These are phyloP conservation scores for Mionectes olivaceus DNA, from an alignment of 2,797 vertebrate genomes.

Conservation along the genomic window DNA sequence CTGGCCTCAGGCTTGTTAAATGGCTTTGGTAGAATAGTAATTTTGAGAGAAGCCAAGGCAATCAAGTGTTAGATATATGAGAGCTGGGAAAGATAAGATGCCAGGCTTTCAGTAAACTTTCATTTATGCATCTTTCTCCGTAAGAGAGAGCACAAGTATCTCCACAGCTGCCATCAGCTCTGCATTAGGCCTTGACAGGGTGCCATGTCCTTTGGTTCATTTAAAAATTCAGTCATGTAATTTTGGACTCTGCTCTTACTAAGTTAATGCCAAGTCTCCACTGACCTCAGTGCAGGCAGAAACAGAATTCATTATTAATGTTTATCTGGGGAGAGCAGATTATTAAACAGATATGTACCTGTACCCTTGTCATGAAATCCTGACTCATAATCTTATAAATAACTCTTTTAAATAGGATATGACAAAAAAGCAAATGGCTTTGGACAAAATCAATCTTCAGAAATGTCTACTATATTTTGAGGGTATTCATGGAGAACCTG, in stretches of 20 bases:
- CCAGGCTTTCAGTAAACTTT: not conserved
- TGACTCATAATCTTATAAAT: slow-evolving; percentile 39
- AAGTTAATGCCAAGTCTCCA: not conserved
- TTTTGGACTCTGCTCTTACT: not conserved
- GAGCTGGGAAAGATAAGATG: not conserved
- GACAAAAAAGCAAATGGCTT: slow-evolving; percentile 83
- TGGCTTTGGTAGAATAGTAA: not conserved
- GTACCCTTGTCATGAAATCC: not conserved
- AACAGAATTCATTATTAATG: not conserved
- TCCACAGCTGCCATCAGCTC: not conserved
- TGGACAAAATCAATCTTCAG: slow-evolving; percentile 88
- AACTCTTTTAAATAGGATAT: slow-evolving; percentile 82
- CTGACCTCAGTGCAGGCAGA: not conserved
- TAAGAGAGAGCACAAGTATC: not conserved
- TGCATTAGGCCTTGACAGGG: not conserved
- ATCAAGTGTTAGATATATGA: not conserved
- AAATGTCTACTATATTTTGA: slow-evolving; percentile 88
- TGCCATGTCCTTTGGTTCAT: not conserved
- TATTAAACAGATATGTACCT: not conserved
- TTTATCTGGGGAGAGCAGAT: not conserved
- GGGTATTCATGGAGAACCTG: slow-evolving; percentile 83
- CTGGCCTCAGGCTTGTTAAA: not conserved
- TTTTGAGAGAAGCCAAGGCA: not conserved
- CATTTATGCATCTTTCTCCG: not conserved
- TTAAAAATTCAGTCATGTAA: not conserved